Evolutionary conservation across 2,888 invertebrate species (phyloP).

Genomic region (Leptinotarsa juncta): DNA sequence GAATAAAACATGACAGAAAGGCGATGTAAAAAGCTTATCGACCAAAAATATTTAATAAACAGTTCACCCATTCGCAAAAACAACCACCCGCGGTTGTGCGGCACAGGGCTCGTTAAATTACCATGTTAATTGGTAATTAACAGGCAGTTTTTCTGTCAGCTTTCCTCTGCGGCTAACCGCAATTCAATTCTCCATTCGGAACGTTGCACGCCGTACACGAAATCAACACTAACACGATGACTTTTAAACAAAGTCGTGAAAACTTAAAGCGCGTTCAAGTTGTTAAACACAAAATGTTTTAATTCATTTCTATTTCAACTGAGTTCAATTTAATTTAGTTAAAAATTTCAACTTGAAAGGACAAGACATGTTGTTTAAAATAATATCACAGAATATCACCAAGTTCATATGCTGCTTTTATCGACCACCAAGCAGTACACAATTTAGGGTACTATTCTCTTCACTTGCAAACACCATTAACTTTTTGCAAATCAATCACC

Average conservation of each 20-base stretch:
- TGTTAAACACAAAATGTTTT: no score
- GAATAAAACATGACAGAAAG: constrained; percentile 12
- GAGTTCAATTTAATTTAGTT: no score
- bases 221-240: background rate
- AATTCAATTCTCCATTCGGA: constrained; percentile 3
- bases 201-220: background rate
- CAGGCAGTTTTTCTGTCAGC: constrained; percentile 7
- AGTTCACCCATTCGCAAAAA: constrained; percentile 13
- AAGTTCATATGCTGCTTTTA: no score
- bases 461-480: no score
- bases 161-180: constrained; percentile 8
- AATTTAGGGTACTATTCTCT: no score
- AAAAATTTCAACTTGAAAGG: no score
- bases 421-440: no score
- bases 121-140: constrained; percentile 18
- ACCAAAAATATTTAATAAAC: constrained; percentile 21
- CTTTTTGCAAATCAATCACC: no score
- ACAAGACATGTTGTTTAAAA: no score
- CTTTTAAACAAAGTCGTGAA: background rate
- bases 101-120: constrained; percentile 2
- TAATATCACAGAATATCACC: no score
- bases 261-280: background rate
- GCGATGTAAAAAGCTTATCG: constrained; percentile 15
- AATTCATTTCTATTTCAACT: no score
- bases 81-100: constrained; percentile 13